Evolutionary conservation across 1,140 invertebrate genomes (phyloP), one percentile per base, ranked within the genome.

Genomic region (Calosoma granatense): DNA sequence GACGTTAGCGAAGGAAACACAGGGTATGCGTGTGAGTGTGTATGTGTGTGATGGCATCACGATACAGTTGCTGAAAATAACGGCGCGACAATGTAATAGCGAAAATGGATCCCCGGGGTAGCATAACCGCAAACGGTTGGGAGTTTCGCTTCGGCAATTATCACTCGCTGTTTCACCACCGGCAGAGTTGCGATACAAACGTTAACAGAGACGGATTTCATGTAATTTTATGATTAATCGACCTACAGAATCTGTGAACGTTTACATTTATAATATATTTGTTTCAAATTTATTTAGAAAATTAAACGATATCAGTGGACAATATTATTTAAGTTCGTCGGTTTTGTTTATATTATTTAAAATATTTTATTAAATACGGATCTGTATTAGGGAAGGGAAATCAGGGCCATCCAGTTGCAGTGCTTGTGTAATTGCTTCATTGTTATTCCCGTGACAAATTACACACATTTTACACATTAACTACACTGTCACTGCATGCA

Each of bases 131-230:
- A 59, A 59, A 59, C 58, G 55, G 55, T 56, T 52, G 54, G 54
- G 58, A 59, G 58, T 59, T 59, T 20, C 43, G 43, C 58, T 51
- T 22, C 53, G 54, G 58, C 58, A 59, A 59, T 59, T 59, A 59
- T 59, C 57, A 36, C 56, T 20, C 21, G 53, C 9, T 19, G 19
- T n/a, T n/a, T n/a, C n/a, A n/a, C n/a, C n/a, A n/a, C n/a, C n/a
- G n/a, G n/a, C n/a, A n/a, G n/a, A n/a, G n/a, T n/a, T n/a, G n/a
- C n/a, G n/a, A n/a, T n/a, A n/a, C n/a, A n/a, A n/a, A n/a, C n/a
- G n/a, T 14, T 30, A 6, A 14, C 26, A 30, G 26, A 30, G 26
- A 30, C 26, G 26, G 26, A 30, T 6, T 30, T 30, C 14, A 30
- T 30, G 4, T 14, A 30, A 30, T 30, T 30, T 30, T 30, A 30